Conservation (phyloP, 2,113 vertebrate species). For the Oncorhynchus nerka region DNA sequence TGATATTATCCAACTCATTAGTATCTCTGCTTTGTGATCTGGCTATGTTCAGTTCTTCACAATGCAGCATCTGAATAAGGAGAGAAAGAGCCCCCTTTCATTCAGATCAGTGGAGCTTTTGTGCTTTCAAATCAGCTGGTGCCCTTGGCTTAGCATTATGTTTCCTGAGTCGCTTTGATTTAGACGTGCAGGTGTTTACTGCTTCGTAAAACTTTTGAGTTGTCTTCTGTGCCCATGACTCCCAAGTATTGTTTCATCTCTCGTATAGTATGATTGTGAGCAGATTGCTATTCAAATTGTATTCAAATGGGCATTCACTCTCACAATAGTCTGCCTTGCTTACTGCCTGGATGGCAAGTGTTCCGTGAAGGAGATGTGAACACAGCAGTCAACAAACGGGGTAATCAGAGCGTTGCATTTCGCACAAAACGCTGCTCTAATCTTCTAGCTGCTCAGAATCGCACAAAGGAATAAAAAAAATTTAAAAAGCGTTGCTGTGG, state of each 20-base stretch:
- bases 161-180: constrained; percentile 22
- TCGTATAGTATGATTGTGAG: constrained; percentile 4
- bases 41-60: constrained; percentile 8
- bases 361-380: constrained; percentile 42
- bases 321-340: constrained; percentile 7
- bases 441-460: neutral
- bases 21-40: constrained; percentile 25
- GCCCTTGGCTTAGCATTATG: neutral
- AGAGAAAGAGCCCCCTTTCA: neutral
- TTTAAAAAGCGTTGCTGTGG: neutral
- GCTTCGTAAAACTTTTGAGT: neutral
- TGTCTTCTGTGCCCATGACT: constrained; percentile 6
- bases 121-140: constrained; percentile 12
- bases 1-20: constrained; percentile 36
- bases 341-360: constrained; percentile 32
- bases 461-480: neutral
- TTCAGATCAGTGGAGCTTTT: constrained; percentile 9
- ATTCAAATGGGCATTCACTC: constrained; percentile 26
- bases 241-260: constrained; percentile 19
- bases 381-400: neutral
- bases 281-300: constrained; percentile 20
- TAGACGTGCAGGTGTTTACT: constrained; percentile 27
- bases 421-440: neutral
- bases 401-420: neutral
- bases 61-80: constrained; percentile 9